Evolutionary conservation across 2,113 vertebrate species (phyloP).

Genomic region (Motacilla alba): DNA sequence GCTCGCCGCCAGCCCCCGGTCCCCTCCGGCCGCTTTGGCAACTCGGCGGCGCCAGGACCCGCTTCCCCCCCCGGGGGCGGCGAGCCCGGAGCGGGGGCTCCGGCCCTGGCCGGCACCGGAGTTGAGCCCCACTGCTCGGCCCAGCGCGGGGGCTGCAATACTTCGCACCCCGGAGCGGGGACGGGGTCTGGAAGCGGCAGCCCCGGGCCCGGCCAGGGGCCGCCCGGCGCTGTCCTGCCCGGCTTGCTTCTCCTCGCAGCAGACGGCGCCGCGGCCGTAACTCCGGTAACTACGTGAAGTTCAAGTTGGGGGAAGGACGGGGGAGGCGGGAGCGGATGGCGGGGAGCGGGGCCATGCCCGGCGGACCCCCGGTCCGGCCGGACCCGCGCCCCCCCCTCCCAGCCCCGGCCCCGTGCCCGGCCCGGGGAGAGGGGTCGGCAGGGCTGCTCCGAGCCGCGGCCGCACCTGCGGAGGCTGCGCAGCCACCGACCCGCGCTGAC

Average conservation of each 20-base stretch:
- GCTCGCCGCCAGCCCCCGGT: neutral
- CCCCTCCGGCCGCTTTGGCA: neutral
- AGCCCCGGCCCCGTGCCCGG: neutral
- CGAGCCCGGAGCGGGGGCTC: neutral
- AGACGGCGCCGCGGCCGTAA: conserved; percentile 37
- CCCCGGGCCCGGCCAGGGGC: neutral
- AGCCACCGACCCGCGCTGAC: neutral
- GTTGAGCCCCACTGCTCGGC: neutral
- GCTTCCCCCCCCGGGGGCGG: neutral
- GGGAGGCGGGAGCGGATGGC: neutral
- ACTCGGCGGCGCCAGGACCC: neutral
- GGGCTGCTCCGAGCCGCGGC: neutral
- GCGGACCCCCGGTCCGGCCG: neutral
- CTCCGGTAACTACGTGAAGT: conserved; percentile 60
- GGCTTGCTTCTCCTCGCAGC: neutral
- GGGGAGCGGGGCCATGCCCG: neutral
- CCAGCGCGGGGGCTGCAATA: neutral
- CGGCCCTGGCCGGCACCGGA: neutral
- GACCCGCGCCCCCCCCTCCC: neutral
- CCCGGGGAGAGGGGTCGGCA: neutral
- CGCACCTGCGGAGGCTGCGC: conserved; percentile 26
- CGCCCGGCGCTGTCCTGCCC: neutral
- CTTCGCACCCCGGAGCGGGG: neutral
- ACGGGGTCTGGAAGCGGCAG: neutral
- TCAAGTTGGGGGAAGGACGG: conserved; percentile 24